phyloP scores from a whole-genome alignment of 2,888 invertebrate genomes.

The Ophioninae sp. region DNA sequence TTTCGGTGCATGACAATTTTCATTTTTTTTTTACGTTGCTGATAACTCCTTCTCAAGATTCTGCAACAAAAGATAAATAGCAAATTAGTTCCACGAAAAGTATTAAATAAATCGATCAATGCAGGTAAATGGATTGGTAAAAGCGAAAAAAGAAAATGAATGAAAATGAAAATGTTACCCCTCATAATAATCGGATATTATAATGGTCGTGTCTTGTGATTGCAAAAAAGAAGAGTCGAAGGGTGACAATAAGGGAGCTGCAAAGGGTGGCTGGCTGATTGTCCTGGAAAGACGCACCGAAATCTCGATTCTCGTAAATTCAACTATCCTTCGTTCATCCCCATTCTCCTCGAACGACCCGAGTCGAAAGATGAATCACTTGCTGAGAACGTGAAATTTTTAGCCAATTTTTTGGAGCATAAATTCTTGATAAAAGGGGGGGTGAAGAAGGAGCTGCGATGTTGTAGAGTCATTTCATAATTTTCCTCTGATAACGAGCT shows the following conservation, averaged over 20 bases:
- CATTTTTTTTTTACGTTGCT: background rate
- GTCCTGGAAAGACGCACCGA: background rate
- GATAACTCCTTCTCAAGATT: background rate
- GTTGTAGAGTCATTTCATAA: background rate
- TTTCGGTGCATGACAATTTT: background rate
- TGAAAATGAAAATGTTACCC: too few species aligned
- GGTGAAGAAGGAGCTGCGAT: background rate
- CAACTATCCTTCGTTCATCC: slow-evolving; percentile 8
- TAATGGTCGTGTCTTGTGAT: background rate
- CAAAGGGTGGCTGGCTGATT: slow-evolving; percentile 26
- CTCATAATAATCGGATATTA: background rate
- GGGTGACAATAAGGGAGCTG: background rate
- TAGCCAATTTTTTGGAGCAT: background rate
- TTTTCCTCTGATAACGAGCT: background rate
- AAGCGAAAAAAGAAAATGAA: background rate
- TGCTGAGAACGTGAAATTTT: background rate
- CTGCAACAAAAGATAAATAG: background rate
- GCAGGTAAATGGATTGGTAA: background rate
- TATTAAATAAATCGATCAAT: background rate
- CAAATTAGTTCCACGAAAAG: background rate
- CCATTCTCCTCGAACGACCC: background rate
- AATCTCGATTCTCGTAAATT: slow-evolving; percentile 26
- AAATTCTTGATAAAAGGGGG: background rate
- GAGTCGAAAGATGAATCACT: slow-evolving; percentile 4
- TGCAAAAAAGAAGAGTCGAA: background rate